Evolutionary conservation across 30 jellyfish, hydroid and myxozoan species (phyloP).

Genomic region (Aurelia sp.): DNA sequence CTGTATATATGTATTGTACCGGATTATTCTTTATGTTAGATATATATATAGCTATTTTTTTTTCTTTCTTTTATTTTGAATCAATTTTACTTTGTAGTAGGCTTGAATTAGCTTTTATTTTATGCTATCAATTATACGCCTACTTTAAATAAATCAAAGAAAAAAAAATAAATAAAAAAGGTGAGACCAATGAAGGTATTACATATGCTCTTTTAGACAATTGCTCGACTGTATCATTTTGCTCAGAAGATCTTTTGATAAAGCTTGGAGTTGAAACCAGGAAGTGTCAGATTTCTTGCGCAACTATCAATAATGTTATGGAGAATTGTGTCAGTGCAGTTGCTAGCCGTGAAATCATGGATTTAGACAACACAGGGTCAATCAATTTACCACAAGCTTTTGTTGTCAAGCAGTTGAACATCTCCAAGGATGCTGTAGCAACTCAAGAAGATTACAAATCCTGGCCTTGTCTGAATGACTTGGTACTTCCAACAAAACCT

Average conservation of each 20-base stretch:
- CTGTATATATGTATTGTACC: too few species aligned
- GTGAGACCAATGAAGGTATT: slow-evolving; percentile 13
- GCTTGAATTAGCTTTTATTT: too few species aligned
- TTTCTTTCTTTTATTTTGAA: too few species aligned
- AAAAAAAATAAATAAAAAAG: slow-evolving; percentile 6
- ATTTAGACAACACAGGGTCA: slow-evolving; percentile 17
- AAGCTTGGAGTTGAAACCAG: slow-evolving; percentile 48
- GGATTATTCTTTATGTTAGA: too few species aligned
- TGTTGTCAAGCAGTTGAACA: not conserved
- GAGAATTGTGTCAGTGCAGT: slow-evolving; percentile 42
- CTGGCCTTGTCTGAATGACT: slow-evolving; percentile 31
- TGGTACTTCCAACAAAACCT: not conserved
- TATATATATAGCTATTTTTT: too few species aligned
- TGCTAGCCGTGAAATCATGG: slow-evolving; percentile 36
- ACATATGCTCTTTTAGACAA: slow-evolving; percentile 65
- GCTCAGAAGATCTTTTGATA: slow-evolving; percentile 53
- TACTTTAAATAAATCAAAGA: too few species aligned
- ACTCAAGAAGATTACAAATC: slow-evolving; percentile 53
- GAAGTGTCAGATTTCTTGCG: slow-evolving; percentile 46
- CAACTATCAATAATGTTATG: slow-evolving; percentile 50
- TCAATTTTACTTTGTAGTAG: too few species aligned
- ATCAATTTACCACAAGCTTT: slow-evolving; percentile 24
- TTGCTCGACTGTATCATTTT: slow-evolving; percentile 67
- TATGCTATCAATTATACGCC: too few species aligned
- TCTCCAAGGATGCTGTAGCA: slow-evolving; percentile 1